Base-by-base conservation (phyloP, 2,888 invertebrate species). In the Leptinotarsa tumamoca region DNA sequence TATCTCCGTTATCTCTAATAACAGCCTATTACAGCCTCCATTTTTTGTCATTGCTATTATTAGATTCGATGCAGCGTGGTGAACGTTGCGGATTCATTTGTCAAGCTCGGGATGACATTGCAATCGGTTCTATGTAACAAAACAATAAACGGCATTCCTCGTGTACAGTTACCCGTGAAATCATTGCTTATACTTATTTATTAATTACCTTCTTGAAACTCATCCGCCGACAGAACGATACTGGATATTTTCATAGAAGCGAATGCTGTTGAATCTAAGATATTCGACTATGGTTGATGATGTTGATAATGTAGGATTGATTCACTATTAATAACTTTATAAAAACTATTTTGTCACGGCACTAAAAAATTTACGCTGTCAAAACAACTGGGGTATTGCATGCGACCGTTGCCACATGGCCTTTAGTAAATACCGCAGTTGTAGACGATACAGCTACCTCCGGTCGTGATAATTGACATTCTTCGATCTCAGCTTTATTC, bases 101-200 rank as follows among this genome's bases (percentile, higher is more conserved):
- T 72, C 72, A 72, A 68, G 72, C 67, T 56, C 67, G 52, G 63
- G 54, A 67, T 72, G 15, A 52, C 51, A 72, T 58, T 72, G 72
- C 72, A 66, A 67, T 72, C 68, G 67, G 68, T 56, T 52, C 52
- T 15, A 15, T 50, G 33, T 63, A 63, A 63, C 63, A 63, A 63
- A 63, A 63, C 63, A 63, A 63, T 63, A 33, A 77, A 77, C 71
- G 73, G 70, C 77, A 77, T 77, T 74, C 77, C 77, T 68, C 54
- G 58, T n/a, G 74, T 71, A 77, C 77, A 66, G 73, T 71, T 74
- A 73, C 43, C 74, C 74, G 67, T 70, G 74, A 74, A 74, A 74
- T 74, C 74, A 63, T 74, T 74, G 70, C 70, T 74, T 67, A 68
- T 74, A 52, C 70, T 70, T 67, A 66, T 66, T 63, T 67, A 74